These are phyloP conservation scores for Contarinia nasturtii DNA, from an alignment of 1,140 invertebrate genomes.

Conservation along the genomic window DNA sequence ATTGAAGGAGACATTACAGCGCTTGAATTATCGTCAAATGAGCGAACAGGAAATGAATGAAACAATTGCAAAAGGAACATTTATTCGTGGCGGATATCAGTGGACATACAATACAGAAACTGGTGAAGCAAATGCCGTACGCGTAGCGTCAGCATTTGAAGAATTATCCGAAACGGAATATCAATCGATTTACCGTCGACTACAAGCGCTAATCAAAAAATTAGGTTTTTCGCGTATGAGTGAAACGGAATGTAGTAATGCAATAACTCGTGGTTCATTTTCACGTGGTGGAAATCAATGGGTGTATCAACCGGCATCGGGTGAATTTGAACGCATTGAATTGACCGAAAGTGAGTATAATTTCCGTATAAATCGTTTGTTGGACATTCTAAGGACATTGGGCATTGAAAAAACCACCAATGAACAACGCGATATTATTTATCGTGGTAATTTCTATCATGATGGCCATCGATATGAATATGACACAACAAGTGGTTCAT, in stretches of 20 bases:
- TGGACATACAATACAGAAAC: not conserved
- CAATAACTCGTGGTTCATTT: not conserved
- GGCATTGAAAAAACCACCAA: not conserved
- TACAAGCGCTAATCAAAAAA: not conserved
- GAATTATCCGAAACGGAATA: not conserved
- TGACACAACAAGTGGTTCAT: not conserved
- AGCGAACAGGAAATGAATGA: not conserved
- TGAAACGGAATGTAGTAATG: not conserved
- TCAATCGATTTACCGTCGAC: not conserved
- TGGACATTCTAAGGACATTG: not conserved
- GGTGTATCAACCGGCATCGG: not conserved
- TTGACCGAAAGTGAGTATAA: not conserved
- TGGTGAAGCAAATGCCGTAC: not conserved
- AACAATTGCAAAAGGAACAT: not conserved
- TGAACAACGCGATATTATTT: not conserved
- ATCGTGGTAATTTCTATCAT: not conserved
- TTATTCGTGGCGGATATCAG: not conserved
- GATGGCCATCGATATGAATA: constrained; percentile 1
- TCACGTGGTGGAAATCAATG: not conserved
- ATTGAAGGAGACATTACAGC: not conserved
- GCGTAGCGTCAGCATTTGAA: not conserved
- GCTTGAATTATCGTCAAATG: not conserved
- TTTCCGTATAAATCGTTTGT: not conserved
- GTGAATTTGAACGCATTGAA: not conserved
- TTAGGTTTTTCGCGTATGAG: not conserved